These are phyloP conservation scores for Prunella strophiata DNA, from an alignment of 2,797 vertebrate species.

Conservation along the genomic window DNA sequence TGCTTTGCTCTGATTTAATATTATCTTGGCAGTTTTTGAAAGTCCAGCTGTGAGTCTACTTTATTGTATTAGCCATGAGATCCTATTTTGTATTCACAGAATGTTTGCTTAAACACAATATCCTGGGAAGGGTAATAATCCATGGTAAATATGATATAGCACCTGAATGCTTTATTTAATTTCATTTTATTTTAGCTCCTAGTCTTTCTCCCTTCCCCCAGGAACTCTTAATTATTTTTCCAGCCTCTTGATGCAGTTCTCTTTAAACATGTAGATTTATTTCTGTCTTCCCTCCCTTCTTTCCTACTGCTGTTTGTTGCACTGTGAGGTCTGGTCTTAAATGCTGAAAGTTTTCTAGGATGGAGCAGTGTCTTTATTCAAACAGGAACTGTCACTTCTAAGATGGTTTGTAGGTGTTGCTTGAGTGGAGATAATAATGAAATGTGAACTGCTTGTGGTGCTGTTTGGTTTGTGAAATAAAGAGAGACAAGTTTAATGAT, in stretches of 20 bases:
- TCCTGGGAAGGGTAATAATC: constrained; percentile 35
- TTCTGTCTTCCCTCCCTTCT: not conserved
- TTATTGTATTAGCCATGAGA: not conserved
- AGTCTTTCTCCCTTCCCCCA: not conserved
- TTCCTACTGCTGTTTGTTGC: not conserved
- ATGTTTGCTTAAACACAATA: constrained; percentile 12
- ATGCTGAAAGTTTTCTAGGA: not conserved
- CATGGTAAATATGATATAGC: not conserved
- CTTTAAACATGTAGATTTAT: constrained; percentile 6
- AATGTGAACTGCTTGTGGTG: not conserved
- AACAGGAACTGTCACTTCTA: not conserved
- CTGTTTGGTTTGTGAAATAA: not conserved
- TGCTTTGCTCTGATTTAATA: not conserved
- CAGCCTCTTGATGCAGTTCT: not conserved
- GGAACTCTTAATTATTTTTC: constrained; percentile 31
- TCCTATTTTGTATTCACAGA: constrained; percentile 30
- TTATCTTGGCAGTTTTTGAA: not conserved
- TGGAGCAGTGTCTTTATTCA: not conserved
- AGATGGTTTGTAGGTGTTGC: not conserved
- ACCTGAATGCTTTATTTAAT: not conserved
- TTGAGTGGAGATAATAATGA: not conserved
- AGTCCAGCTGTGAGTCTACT: not conserved
- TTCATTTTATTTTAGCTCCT: not conserved
- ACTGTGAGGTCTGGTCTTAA: not conserved
- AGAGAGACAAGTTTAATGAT: not conserved